A percentile compares a stretch with the other conserved stretches of the same genome.
These are phyloP conservation scores for Nasalis larvatus DNA, from an alignment of 2,113 vertebrate species.

Conservation along the genomic window DNA sequence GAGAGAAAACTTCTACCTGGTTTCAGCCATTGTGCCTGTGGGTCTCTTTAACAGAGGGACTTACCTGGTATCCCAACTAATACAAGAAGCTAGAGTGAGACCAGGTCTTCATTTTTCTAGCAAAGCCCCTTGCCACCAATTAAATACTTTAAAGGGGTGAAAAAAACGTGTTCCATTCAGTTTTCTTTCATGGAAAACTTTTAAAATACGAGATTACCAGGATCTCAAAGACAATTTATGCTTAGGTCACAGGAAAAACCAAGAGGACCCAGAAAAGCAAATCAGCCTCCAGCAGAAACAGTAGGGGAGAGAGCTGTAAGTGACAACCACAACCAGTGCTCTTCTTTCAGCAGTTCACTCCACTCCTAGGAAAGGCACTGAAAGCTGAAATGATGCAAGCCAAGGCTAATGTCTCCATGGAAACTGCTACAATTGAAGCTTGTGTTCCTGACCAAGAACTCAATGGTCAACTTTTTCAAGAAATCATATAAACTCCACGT, in stretches of 20 bases:
- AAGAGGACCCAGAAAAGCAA: not conserved
- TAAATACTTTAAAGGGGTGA: not conserved
- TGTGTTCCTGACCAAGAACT: slow-evolving; percentile 59
- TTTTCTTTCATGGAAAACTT: slow-evolving; percentile 24
- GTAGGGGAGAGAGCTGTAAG: not conserved
- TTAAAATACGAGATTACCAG: slow-evolving; percentile 6
- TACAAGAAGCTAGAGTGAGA: not conserved
- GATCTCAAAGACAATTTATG: slow-evolving; percentile 38
- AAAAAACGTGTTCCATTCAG: not conserved
- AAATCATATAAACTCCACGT: slow-evolving; percentile 41
- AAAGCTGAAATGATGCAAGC: not conserved
- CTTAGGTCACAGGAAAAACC: slow-evolving; percentile 20
- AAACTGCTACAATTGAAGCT: slow-evolving; percentile 60
- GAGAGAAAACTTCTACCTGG: not conserved
- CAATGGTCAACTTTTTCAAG: slow-evolving; percentile 53
- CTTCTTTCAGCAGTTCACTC: slow-evolving; percentile 5
- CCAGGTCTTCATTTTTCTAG: not conserved
- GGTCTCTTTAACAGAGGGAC: not conserved
- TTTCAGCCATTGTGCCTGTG: not conserved
- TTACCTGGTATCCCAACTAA: not conserved
- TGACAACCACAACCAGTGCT: not conserved
- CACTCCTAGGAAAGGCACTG: slow-evolving; percentile 58
- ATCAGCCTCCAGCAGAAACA: slow-evolving; percentile 1
- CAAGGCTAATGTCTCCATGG: slow-evolving; percentile 59
- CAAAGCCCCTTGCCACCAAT: not conserved